phyloP scores from a whole-genome alignment of 2,113 vertebrate species.

The Amia ocellicauda region DNA sequence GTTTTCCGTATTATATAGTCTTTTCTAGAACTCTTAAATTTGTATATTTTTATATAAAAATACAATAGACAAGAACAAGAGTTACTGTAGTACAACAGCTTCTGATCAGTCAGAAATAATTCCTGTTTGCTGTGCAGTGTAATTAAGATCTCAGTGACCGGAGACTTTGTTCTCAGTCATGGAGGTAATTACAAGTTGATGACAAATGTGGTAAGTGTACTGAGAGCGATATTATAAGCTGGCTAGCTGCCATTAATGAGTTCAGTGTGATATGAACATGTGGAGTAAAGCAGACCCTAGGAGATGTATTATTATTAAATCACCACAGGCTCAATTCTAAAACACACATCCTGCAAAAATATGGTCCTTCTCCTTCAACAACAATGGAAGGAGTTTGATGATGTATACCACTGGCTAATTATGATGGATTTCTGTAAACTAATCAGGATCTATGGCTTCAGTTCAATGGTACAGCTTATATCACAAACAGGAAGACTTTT shows the following conservation, averaged over 20 bases:
- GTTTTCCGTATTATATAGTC: too few species aligned
- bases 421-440: background rate
- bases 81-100: too few species aligned
- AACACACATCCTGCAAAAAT: too few species aligned
- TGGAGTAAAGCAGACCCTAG: background rate
- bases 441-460: background rate
- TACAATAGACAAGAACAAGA: too few species aligned
- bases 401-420: background rate
- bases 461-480: background rate
- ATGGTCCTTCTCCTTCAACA: too few species aligned
- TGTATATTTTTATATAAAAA: too few species aligned
- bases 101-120: background rate
- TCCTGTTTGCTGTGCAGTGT: constrained; percentile 7
- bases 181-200: constrained; percentile 26
- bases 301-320: background rate
- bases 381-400: too few species aligned
- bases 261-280: background rate
- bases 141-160: constrained; percentile 9
- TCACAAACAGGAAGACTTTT: background rate
- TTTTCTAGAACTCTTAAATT: too few species aligned
- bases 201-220: constrained; percentile 16
- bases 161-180: constrained; percentile 26
- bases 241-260: constrained; percentile 1
- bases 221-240: constrained; percentile 18
- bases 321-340: background rate